phyloP scores from a whole-genome alignment of 1,140 invertebrate species.

The Oppia nitens region DNA sequence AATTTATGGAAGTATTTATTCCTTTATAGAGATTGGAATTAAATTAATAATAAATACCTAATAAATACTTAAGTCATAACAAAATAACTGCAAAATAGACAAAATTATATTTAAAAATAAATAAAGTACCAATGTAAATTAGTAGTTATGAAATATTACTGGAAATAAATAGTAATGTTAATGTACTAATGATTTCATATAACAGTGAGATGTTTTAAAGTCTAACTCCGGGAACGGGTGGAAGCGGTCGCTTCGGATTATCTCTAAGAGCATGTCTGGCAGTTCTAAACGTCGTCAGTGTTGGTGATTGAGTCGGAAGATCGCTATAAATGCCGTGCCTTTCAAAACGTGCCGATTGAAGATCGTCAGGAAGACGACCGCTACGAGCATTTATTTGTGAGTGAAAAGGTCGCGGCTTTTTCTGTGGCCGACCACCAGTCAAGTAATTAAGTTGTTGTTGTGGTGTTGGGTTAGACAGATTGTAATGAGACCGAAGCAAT shows the following conservation, averaged over 20 bases:
- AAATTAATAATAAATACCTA: too few relatives aligned
- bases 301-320: neutral
- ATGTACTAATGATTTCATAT: too few relatives aligned
- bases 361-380: neutral
- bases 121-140: too few relatives aligned
- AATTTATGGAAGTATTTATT: too few relatives aligned
- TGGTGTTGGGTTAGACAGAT: neutral
- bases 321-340: conserved; percentile 1
- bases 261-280: conserved; percentile 3
- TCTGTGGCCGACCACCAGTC: conserved; percentile 13
- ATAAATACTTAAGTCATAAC: too few relatives aligned
- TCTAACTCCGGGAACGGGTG: conserved; percentile 13
- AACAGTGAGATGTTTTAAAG: neutral
- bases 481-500: conserved; percentile 6
- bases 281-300: conserved; percentile 9
- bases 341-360: neutral
- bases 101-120: too few relatives aligned
- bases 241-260: conserved; percentile 14
- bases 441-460: conserved; percentile 3
- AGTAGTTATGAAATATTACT: too few relatives aligned
- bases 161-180: too few relatives aligned
- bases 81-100: too few relatives aligned
- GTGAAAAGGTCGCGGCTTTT: conserved; percentile 10
- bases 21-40: too few relatives aligned
- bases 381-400: neutral